phyloP scores from a whole-genome alignment of 2,888 invertebrate species.

The Acanthosepion esculentum region DNA sequence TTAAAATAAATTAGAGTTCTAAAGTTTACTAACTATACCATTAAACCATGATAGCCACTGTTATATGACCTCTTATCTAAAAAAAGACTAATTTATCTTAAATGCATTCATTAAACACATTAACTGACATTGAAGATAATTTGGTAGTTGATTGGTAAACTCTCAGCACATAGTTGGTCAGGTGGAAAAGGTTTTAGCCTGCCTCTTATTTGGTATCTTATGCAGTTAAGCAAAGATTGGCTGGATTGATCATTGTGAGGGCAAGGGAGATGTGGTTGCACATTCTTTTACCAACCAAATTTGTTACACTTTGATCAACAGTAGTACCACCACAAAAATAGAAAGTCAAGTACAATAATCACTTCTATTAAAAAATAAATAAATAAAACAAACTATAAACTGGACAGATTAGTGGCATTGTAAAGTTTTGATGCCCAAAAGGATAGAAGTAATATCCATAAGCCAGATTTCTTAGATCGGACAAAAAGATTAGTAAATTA shows the following conservation, averaged over 20 bases:
- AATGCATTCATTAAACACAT: not conserved
- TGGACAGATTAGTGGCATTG: no score
- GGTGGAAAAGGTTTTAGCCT: not conserved
- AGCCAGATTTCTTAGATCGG: no score
- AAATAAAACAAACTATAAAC: no score
- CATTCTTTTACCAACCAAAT: no score
- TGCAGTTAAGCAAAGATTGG: not conserved
- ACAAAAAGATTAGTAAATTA: no score
- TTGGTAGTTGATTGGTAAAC: not conserved
- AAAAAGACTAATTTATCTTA: not conserved
- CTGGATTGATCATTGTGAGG: not conserved
- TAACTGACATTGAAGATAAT: constrained; percentile 20
- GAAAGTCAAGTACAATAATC: no score
- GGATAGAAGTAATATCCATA: no score
- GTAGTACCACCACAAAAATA: no score
- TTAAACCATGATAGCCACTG: not conserved
- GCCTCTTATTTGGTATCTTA: not conserved
- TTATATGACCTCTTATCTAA: not conserved
- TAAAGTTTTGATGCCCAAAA: no score
- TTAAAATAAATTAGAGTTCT: not conserved
- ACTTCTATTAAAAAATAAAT: no score
- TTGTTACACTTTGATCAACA: no score
- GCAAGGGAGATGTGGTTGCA: not conserved
- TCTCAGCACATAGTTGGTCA: not conserved
- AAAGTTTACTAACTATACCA: not conserved